phyloP scores from a whole-genome alignment of 2,888 invertebrate genomes.

The Conus canariensis region DNA sequence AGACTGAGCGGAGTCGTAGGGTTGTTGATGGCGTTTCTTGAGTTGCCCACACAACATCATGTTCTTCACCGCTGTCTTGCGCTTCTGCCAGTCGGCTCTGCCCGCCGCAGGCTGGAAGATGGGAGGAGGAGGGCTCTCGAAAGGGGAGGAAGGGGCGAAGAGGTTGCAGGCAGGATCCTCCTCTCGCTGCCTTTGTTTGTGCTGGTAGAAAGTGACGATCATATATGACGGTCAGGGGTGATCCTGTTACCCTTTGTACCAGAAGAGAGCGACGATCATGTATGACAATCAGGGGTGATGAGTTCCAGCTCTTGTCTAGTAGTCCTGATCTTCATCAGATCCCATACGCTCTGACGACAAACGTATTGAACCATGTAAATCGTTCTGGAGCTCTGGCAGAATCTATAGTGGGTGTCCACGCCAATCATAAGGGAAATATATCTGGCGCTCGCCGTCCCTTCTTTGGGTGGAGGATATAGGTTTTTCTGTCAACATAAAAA shows the following conservation, averaged over 20 bases:
- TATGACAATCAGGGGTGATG: no score
- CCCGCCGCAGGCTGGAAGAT: neutral
- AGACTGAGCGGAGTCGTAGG: neutral
- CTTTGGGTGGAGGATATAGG: no score
- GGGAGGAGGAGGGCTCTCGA: constrained; percentile 25
- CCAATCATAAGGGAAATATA: neutral
- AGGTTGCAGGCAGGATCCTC: neutral
- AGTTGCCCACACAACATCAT: constrained; percentile 14
- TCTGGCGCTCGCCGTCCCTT: neutral
- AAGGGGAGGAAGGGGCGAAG: constrained; percentile 32
- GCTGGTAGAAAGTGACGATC: constrained; percentile 38
- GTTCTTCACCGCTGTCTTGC: neutral
- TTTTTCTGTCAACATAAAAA: no score
- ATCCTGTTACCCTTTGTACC: neutral
- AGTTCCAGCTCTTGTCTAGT: neutral
- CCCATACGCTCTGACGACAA: no score
- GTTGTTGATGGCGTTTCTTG: constrained; percentile 5
- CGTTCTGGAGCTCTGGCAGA: no score
- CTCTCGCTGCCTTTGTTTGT: constrained; percentile 11
- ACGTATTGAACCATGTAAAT: no score
- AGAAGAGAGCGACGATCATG: neutral
- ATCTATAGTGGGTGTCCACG: neutral
- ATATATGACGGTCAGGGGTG: neutral
- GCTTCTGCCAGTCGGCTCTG: neutral
- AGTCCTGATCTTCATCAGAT: no score